phyloP scores from a whole-genome alignment of 1,140 invertebrate genomes.

The Oedothorax gibbosus region DNA sequence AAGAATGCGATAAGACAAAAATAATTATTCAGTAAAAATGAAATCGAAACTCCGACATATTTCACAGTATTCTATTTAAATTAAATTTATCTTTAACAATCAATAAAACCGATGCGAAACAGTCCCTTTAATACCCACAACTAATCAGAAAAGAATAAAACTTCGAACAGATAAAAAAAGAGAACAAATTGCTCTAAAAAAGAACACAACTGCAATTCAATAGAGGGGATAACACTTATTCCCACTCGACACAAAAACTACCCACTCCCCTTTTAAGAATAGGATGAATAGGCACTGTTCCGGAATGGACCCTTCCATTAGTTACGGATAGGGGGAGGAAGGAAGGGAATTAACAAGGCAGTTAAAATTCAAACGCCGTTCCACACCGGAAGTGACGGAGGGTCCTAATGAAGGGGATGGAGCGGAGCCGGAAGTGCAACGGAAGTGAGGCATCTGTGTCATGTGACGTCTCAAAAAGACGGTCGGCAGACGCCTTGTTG shows the following conservation, averaged over 20 bases:
- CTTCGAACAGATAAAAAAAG: no score
- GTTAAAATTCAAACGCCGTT: slow-evolving; percentile 60
- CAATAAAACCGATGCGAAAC: no score
- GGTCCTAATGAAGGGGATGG: slow-evolving; percentile 56
- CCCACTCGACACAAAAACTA: background rate
- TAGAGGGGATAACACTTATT: no score
- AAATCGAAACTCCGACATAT: no score
- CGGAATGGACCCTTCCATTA: slow-evolving; percentile 44
- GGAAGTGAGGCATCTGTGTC: slow-evolving; percentile 56
- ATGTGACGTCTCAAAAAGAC: slow-evolving; percentile 54
- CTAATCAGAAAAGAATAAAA: no score
- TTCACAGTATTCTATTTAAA: no score
- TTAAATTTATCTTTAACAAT: no score
- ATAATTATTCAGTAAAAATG: no score
- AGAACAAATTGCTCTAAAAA: background rate
- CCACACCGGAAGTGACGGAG: slow-evolving; percentile 56
- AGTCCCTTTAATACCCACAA: no score
- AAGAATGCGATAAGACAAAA: no score
- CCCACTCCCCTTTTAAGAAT: background rate
- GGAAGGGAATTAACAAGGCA: slow-evolving; percentile 58
- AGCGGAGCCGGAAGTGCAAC: slow-evolving; percentile 51
- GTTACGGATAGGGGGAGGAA: slow-evolving; percentile 38
- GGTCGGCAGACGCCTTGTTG: slow-evolving; percentile 47
- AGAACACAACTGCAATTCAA: no score
- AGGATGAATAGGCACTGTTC: background rate